These are phyloP conservation scores for Drosophila pseudoobscura DNA, from an alignment of 1,140 invertebrate genomes.

Conservation along the genomic window DNA sequence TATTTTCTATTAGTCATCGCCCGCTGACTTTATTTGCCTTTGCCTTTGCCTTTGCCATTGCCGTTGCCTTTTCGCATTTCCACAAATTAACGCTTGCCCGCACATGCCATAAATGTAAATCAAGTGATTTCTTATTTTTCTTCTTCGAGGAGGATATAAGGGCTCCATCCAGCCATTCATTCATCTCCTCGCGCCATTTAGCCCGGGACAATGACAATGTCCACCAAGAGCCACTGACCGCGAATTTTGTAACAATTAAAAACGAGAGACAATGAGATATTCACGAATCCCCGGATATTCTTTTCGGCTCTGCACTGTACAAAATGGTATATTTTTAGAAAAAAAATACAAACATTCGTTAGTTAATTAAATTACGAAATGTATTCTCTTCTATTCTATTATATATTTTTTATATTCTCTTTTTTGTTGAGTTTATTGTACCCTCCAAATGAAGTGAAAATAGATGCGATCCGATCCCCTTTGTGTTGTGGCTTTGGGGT, in stretches of 20 bases:
- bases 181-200: conserved; percentile 27
- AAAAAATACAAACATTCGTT: too few relatives aligned
- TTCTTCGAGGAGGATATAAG: conserved; percentile 16
- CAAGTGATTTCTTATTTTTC: conserved; percentile 41
- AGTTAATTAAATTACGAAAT: too few relatives aligned
- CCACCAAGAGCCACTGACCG: conserved; percentile 36
- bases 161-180: conserved; percentile 17
- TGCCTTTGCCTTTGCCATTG: conserved; percentile 41
- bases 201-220: conserved; percentile 57
- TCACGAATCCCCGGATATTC: too few relatives aligned
- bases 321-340: too few relatives aligned
- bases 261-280: not conserved
- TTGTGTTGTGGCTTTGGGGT: not conserved
- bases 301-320: too few relatives aligned
- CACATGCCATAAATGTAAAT: conserved; percentile 60
- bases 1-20: conserved; percentile 42
- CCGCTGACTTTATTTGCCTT: conserved; percentile 57
- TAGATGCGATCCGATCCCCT: not conserved
- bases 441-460: not conserved
- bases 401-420: too few relatives aligned
- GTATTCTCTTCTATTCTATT: too few relatives aligned
- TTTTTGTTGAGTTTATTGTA: not conserved
- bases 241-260: conserved; percentile 54
- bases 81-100: conserved; percentile 61
- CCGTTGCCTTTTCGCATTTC: conserved; percentile 46